Base-by-base conservation (phyloP, 2,113 vertebrate genomes). In the Oreochromis spilurus region DNA sequence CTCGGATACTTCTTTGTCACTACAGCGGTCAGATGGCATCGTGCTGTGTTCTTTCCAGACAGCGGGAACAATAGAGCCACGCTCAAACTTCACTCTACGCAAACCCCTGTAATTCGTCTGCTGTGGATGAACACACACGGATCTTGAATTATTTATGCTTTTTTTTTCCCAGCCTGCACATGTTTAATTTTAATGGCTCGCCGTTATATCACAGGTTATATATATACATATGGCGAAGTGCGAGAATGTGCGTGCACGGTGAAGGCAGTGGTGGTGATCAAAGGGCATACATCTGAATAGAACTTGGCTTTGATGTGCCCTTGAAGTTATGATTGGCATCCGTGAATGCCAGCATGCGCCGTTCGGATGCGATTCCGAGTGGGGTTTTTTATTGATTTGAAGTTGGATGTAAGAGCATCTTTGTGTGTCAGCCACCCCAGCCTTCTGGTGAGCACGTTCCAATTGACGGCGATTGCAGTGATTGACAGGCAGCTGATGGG, bases 291-390 rank as follows among this genome's bases (percentile, higher is more conserved):
- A 94, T 94, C 77, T 89, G 87, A 92, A 88, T 90, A 79, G 87
- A 91, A 93, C 89, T 87, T 89, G 84, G 89, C 94, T 95, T 95
- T 94, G 92, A 95, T 94, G 93, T 90, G 87, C 84, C 89, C 87
- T 93, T 94, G 90, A 95, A 94, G 92, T 94, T 94, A 87, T 94
- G 95, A 95, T 90, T 93, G 94, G 70, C 84, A 86, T 90, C 88
- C 24, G 53, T 29, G 88, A 89, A 91, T 86, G 90, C 80, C 87
- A 87, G 83, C 55, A 13, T 48, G 77, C 21, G 45, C 81, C 9
- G 43, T 45, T 78, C 14, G 4, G 80, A 52, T 81, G 67, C 52
- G 9, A 78, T 77, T 79, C 65, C 43, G 38, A 29, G 19, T 29
- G 65, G 65, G 0, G 43, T 4, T 0, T 7, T 80, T 78, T 72